Evolutionary conservation across 2,888 invertebrate species (phyloP).

Genomic region (Octodonta nipae): DNA sequence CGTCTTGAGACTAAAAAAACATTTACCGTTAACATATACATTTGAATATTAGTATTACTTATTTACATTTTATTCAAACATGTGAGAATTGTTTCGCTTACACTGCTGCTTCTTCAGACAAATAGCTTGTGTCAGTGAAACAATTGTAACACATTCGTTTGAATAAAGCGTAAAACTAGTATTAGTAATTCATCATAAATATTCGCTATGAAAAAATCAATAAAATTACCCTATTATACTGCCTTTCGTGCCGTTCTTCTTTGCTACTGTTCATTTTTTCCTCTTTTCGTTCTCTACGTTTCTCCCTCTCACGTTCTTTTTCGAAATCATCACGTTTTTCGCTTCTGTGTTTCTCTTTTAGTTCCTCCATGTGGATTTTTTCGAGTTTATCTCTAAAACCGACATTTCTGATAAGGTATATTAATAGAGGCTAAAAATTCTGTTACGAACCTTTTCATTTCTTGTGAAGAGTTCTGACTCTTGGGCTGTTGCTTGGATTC

Average conservation of each 20-base stretch:
- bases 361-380: constrained; percentile 33
- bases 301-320: constrained; percentile 47
- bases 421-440: constrained; percentile 3
- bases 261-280: constrained; percentile 26
- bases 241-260: constrained; percentile 29
- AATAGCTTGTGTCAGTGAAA: no score
- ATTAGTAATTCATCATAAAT: constrained; percentile 2
- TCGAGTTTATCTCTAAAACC: constrained; percentile 28
- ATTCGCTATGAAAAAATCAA: background rate
- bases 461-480: background rate
- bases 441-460: background rate
- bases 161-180: no score
- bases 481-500: background rate
- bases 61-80: background rate
- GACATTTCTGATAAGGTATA: no score
- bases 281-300: constrained; percentile 43
- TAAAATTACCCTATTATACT: constrained; percentile 28
- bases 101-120: no score
- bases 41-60: constrained; percentile 3
- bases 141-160: no score
- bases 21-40: background rate
- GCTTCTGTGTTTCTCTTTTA: constrained; percentile 40
- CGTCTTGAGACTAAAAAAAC: constrained; percentile 32
- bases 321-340: constrained; percentile 47
- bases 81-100: no score